These are phyloP conservation scores for Pardosa pseudoannulata DNA, from an alignment of 2,888 invertebrate genomes.

Conservation along the genomic window DNA sequence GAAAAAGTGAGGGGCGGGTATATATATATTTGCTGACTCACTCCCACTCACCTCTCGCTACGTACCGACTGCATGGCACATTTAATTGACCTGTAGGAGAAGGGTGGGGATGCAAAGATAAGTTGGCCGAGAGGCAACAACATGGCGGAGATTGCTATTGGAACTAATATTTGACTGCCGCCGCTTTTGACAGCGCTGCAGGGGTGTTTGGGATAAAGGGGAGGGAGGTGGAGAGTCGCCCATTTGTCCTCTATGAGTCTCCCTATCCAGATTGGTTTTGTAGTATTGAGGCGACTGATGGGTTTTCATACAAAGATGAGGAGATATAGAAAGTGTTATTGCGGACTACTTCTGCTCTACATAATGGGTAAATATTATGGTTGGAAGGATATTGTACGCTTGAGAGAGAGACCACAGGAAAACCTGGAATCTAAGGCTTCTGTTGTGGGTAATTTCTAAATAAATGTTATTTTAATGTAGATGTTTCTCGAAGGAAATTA, in stretches of 20 bases:
- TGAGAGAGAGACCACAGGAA: no score
- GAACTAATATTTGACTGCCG: constrained; percentile 10
- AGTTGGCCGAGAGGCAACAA: constrained; percentile 1
- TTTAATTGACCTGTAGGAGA: constrained; percentile 17
- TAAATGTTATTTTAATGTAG: no score
- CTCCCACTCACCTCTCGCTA: not conserved
- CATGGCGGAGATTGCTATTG: not conserved
- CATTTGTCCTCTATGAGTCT: not conserved
- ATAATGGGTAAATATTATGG: no score
- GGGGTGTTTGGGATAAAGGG: not conserved
- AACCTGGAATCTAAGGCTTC: no score
- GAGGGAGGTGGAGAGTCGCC: not conserved
- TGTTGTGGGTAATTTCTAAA: no score
- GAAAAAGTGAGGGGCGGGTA: not conserved
- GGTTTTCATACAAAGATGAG: not conserved
- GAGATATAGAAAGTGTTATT: not conserved
- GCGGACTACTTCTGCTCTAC: not conserved
- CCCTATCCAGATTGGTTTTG: not conserved
- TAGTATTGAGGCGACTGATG: not conserved
- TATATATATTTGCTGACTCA: constrained; percentile 4
- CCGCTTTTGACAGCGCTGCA: constrained; percentile 3
- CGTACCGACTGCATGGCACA: not conserved
- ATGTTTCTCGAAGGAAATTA: no score
- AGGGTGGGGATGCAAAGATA: not conserved
- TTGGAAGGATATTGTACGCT: no score